Conservation (phyloP, 2,888 invertebrate species). For the Poecilus cupreus region DNA sequence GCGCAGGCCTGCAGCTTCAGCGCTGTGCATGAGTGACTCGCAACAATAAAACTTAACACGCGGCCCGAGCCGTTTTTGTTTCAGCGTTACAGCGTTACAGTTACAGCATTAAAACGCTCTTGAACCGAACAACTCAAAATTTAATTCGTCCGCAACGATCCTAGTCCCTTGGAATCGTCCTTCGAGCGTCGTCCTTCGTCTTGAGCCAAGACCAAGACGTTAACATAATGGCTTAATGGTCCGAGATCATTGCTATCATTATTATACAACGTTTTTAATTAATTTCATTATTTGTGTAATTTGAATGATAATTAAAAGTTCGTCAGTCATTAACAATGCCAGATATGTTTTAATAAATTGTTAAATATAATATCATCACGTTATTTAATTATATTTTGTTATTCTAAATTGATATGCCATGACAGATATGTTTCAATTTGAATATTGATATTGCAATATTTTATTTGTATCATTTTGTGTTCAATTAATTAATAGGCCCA, state of each 20-base stretch:
- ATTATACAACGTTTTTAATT: conserved; percentile 16
- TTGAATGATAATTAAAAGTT: conserved; percentile 34
- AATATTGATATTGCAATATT: not conserved
- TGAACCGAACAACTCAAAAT: conserved; percentile 32
- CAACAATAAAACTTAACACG: conserved; percentile 50
- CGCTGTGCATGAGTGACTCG: conserved; percentile 11
- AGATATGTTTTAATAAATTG: conserved; percentile 1
- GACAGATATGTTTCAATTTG: conserved; percentile 24
- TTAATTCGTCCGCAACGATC: conserved; percentile 26
- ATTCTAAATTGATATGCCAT: not conserved
- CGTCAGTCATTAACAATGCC: not conserved
- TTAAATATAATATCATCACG: not conserved
- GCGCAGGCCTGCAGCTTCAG: not conserved
- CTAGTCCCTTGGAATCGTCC: not conserved
- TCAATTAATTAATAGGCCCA: conserved; percentile 14
- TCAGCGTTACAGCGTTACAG: not conserved
- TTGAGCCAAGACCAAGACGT: not conserved
- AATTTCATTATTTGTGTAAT: conserved; percentile 19
- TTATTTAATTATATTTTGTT: not conserved
- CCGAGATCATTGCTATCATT: conserved; percentile 22
- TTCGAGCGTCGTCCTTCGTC: not conserved
- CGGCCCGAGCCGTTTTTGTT: conserved; percentile 24
- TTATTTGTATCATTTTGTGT: not conserved
- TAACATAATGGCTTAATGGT: conserved; percentile 25
- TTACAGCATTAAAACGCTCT: not conserved